Evolutionary conservation across 2,113 vertebrate species (phyloP), one percentile per base, ranked within the genome.

Genomic region (Cariama cristata): DNA sequence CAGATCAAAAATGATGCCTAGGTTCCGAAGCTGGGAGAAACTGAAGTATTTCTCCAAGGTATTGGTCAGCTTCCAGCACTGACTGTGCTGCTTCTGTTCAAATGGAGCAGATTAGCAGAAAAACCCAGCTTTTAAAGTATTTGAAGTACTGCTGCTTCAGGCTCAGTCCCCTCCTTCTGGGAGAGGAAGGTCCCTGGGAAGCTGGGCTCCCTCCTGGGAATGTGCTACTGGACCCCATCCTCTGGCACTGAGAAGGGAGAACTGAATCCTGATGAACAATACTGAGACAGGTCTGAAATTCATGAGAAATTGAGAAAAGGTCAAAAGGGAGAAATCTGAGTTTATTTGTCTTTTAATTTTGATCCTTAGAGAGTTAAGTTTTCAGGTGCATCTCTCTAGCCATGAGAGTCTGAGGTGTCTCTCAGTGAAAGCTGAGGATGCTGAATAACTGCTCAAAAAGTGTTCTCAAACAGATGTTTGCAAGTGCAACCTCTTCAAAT

Each of bases 11-110:
- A 60, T 50, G 44, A 87, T 72, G 84, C 74, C 38, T 62, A 13
- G 14, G 17, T 86, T 91, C 63, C 71, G 91, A 75, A 90, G 71
- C 87, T 73, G 63, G 40, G 77, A 96, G 92, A 79, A 88, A 76
- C 35, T 58, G 40, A 91, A 91, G 22, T 79, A 66, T 94, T 94
- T 95, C 84, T 85, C 58, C 50, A 66, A 85, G 81, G 62, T 22
- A 60, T 72, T 96, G 91, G 87, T 94, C 66, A 0, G 3, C 49
- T 93, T 95, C 92, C 85, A 97, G 87, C 74, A 76, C 62, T 80
- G 79, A 62, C 67, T 66, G 67, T 23, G 45, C n/a, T 75, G 62
- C 73, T 80, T 91, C 79, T 93, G 74, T 76, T 94, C 77, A 88
- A 90, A 86, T 32, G 45, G 74, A 91, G 58, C 56, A 91, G 66